Evolutionary conservation across 2,113 vertebrate species (phyloP), one percentile per base, ranked within the genome.

Genomic region (Gambusia affinis): DNA sequence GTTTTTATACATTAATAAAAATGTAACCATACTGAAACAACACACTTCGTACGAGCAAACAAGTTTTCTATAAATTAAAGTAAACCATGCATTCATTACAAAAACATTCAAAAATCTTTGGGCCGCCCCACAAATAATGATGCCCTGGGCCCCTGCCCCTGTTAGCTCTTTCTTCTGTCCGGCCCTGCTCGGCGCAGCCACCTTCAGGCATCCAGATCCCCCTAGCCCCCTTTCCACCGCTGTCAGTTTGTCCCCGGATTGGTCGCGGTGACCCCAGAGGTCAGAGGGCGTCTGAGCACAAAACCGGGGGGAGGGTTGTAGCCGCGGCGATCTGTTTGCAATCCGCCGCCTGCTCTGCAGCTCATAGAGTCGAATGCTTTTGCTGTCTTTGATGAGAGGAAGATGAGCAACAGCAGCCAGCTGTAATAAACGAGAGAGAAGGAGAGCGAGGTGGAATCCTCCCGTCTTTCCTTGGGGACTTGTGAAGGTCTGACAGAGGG

Each of bases 171-270:
- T 35, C 33, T 35, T 1, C 33, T 35, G 7, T 0, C 7, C 8
- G 33, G 33, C 33, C 7, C 33, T 7, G 33, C 33, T 31, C 70
- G 60, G 71, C 73, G 54, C 39, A 11, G 27, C n/a, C 79, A 31
- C 66, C 70, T 64, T 42, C 39, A 42, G 12, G 39, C 39, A 42
- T 12, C 39, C 12, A 4, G 39, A 4, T 70, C 64, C 22, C n/a
- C 35, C 35, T 8, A 10, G 3, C 35, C 35, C 57, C 57, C n/a
- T 42, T 39, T 27, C 78, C 60, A 79, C 83, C 78, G 54, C 85
- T 85, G 84, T 86, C 78, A 79, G 80, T 86, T 90, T 83, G 86
- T 85, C 82, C 75, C 73, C 22, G n/a, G 60, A 89, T 90, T 85
- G 89, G 89, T 91, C 76, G 1, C 63, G 17, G 83, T 85, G 85